A percentile compares a stretch with the other conserved stretches of the same genome.
phyloP scores from a whole-genome alignment of 2,113 vertebrate species.

The Notothenia coriiceps region DNA sequence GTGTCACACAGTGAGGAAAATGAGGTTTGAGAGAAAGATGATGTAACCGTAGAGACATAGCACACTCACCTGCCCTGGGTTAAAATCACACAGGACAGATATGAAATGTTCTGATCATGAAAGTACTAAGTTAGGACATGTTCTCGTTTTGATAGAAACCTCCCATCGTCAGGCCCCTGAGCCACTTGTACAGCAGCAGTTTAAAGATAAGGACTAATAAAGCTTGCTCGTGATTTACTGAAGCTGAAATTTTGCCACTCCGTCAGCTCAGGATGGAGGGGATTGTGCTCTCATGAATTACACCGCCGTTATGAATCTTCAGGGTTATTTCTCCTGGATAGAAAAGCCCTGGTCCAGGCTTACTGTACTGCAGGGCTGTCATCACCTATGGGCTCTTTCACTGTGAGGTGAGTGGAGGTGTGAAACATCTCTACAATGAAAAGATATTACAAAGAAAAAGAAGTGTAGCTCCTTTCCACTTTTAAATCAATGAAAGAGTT shows the following conservation, averaged over 20 bases:
- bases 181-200: conserved; percentile 33
- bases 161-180: conserved; percentile 16
- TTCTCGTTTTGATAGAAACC: conserved; percentile 30
- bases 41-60: conserved; percentile 68
- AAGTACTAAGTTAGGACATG: conserved; percentile 29
- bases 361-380: background rate
- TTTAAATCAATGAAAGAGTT: background rate
- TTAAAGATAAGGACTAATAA: conserved; percentile 58
- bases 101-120: conserved; percentile 49
- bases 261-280: conserved; percentile 18
- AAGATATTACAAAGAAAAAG: background rate
- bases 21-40: conserved; percentile 44
- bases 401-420: background rate
- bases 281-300: conserved; percentile 22
- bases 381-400: conserved; percentile 3
- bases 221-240: conserved; percentile 33
- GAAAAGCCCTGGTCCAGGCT: conserved; percentile 17
- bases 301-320: conserved; percentile 7
- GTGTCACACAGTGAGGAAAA: conserved; percentile 45
- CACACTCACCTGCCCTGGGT: conserved; percentile 50
- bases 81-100: conserved; percentile 40
- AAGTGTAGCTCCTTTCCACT: background rate
- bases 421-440: background rate
- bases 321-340: conserved; percentile 36
- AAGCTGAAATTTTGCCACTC: conserved; percentile 32